Evolutionary conservation across 2,113 vertebrate genomes (phyloP).

Genomic region (Orientallactaga bullata): DNA sequence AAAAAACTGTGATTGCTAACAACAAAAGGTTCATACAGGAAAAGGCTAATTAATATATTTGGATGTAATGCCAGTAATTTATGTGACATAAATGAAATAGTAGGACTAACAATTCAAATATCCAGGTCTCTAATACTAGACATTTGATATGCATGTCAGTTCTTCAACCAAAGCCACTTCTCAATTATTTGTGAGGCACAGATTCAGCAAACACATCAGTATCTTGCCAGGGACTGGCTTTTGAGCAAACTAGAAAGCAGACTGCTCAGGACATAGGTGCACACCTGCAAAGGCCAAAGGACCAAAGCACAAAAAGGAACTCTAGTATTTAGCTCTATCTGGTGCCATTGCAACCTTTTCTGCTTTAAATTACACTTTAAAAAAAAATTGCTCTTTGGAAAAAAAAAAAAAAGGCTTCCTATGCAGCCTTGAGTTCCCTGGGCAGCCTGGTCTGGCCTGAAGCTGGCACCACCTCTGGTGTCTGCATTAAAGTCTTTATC

Average conservation of each 20-base stretch:
- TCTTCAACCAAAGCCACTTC: constrained; percentile 51
- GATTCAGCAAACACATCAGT: neutral
- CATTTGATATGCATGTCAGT: constrained; percentile 1
- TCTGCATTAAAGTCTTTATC: neutral
- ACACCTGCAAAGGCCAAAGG: constrained; percentile 5
- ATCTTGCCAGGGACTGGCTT: neutral
- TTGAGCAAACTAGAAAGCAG: constrained; percentile 4
- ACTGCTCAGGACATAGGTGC: too few relatives aligned
- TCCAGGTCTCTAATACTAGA: constrained; percentile 38
- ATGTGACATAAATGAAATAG: constrained; percentile 32
- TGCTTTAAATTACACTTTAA: too few relatives aligned
- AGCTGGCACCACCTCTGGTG: neutral
- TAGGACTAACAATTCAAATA: constrained; percentile 24
- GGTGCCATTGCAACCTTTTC: neutral
- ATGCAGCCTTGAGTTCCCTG: neutral
- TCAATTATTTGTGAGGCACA: constrained; percentile 38
- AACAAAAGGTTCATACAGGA: neutral
- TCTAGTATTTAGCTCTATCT: neutral
- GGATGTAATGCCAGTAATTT: constrained; percentile 45
- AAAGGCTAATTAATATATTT: constrained; percentile 39
- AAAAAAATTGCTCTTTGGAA: neutral
- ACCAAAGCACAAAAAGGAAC: constrained; percentile 14
- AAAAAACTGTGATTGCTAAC: constrained; percentile 22
- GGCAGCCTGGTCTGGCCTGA: neutral
- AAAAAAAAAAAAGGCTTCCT: too few relatives aligned